Percentiles rank a stretch among this genome's conserved stretches.
Conservation (phyloP, 2,113 vertebrate genomes). For the Trinectes maculatus region DNA sequence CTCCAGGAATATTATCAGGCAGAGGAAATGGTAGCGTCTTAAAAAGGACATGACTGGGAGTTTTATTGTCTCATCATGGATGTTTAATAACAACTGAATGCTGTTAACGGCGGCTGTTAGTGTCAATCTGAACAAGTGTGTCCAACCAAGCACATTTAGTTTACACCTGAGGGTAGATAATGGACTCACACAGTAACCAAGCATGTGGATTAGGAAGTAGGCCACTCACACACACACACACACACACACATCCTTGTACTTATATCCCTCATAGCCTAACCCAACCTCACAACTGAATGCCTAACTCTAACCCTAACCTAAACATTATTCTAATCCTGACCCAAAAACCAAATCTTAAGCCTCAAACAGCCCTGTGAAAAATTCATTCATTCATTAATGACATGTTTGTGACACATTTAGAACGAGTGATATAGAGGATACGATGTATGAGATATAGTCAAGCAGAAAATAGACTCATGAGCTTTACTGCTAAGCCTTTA, state of each 20-base stretch:
- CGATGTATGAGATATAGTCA: too few relatives aligned
- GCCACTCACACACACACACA: constrained; percentile 4
- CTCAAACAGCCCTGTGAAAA: too few relatives aligned
- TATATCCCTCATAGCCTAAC: too few relatives aligned
- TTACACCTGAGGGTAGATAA: constrained; percentile 16
- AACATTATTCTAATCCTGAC: too few relatives aligned
- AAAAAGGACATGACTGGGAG: constrained; percentile 31
- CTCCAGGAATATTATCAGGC: constrained; percentile 7
- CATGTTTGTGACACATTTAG: too few relatives aligned
- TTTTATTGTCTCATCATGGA: constrained; percentile 39
- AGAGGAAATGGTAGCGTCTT: constrained; percentile 37
- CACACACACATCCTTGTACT: background rate
- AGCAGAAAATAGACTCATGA: too few relatives aligned
- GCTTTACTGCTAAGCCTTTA: too few relatives aligned
- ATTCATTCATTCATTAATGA: too few relatives aligned
- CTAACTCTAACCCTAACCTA: too few relatives aligned
- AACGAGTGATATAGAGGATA: too few relatives aligned
- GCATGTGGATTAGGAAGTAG: background rate
- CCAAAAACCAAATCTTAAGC: too few relatives aligned
- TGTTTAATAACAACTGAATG: constrained; percentile 28
- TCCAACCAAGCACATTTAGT: constrained; percentile 9
- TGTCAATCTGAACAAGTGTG: constrained; percentile 14
- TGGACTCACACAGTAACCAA: background rate
- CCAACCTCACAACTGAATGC: too few relatives aligned
- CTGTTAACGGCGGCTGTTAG: constrained; percentile 19